Evolutionary conservation across 1,140 invertebrate species (phyloP).

Genomic region (Caenorhabditis remanei): DNA sequence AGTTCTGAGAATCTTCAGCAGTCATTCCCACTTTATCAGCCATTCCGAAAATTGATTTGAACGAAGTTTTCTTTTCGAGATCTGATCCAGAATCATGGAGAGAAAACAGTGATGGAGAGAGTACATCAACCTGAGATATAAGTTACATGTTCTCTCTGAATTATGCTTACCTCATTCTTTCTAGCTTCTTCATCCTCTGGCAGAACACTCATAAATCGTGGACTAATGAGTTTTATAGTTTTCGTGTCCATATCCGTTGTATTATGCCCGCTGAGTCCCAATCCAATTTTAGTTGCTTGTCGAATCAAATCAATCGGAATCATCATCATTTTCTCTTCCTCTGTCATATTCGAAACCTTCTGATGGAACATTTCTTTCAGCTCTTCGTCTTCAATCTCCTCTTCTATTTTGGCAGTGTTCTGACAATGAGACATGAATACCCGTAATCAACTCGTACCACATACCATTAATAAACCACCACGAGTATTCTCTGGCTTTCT

Average conservation of each 20-base stretch:
- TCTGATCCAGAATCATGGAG: constrained; percentile 71
- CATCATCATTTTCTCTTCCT: constrained; percentile 57
- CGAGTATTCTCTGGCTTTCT: constrained; percentile 32
- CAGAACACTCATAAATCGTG: constrained; percentile 69
- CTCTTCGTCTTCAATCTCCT: constrained; percentile 51
- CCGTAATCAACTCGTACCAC: neutral
- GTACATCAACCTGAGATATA: constrained; percentile 62
- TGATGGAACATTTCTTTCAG: constrained; percentile 52
- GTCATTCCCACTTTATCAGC: neutral
- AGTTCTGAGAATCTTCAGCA: constrained; percentile 60
- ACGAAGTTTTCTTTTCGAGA: constrained; percentile 59
- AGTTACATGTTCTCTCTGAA: neutral
- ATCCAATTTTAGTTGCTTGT: constrained; percentile 60
- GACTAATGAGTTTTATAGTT: constrained; percentile 67
- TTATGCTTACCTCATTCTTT: neutral
- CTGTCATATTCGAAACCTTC: constrained; percentile 33
- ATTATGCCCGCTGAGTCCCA: constrained; percentile 62
- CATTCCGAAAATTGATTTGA: neutral
- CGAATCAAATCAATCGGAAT: constrained; percentile 58
- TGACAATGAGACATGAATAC: constrained; percentile 48
- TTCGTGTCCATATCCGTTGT: constrained; percentile 65
- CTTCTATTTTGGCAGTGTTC: constrained; percentile 26
- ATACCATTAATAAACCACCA: neutral
- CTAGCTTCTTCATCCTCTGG: constrained; percentile 67
- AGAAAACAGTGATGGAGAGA: constrained; percentile 70